Evolutionary conservation across 2,888 invertebrate genomes (phyloP), one percentile per base, ranked within the genome.

Genomic region (Hirtodrosophila duncani): DNA sequence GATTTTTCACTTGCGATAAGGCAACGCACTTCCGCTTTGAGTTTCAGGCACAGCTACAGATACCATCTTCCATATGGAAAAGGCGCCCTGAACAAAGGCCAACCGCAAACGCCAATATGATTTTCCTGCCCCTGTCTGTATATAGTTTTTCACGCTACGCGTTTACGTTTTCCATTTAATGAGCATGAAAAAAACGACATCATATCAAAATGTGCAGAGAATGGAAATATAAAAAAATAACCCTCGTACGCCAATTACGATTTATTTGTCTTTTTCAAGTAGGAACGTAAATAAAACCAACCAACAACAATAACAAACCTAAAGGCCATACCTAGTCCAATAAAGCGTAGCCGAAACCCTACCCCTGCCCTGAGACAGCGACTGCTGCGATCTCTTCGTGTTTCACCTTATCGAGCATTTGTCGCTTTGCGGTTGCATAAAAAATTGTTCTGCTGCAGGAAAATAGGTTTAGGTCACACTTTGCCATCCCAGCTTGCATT

Each of bases 231-330:
- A 50, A 31, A 67, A 57, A 48, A 38, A 39, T 51, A 56, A 64
- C 61, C 79, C 72, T 69, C 57, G 72, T 43, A 71, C 77, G 75
- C 80, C 75, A 75, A 75, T 75, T 75, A 79, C 75, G 75, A 79
- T 75, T 75, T 75, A 75, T 79, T 79, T 75, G 77, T 75, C 53
- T 60, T 63, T 58, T 58, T 75, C 53, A 75, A 75, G 79, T 75
- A 49, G 43, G 23, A 61, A 63, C 49, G 59, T 75, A 75, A 71
- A 68, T 60, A 72, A 69, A 69, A 66, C 27, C 24, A 13, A 31
- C 20, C 37, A 37, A 45, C 23, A 42, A 21, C 27, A 43, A 29
- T 16, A 30, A 24, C 9, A 23, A 17, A 5, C 23, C 13, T 24
- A 26, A 39, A 48, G 36, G 37, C 58, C 57, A 41, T 14, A 20